phyloP scores from a whole-genome alignment of 2,888 invertebrate species.

The Coleophora deauratella region DNA sequence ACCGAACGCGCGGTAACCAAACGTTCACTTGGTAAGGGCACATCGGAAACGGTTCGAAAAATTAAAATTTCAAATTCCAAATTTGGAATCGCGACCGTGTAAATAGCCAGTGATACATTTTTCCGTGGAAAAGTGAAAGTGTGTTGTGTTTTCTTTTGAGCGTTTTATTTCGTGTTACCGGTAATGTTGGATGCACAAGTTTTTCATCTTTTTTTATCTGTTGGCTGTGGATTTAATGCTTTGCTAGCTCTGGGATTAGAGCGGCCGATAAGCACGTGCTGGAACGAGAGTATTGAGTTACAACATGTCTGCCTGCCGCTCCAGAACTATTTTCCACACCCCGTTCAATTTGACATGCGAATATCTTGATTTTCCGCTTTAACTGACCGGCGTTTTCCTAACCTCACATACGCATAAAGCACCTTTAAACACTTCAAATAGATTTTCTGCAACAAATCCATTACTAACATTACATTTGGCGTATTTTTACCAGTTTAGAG shows the following conservation, averaged over 20 bases:
- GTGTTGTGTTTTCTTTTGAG: conserved; percentile 52
- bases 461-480: background rate
- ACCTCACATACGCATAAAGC: conserved; percentile 33
- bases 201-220: conserved; percentile 31
- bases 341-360: too few species aligned
- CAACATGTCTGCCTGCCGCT: conserved; percentile 62
- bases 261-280: conserved; percentile 42
- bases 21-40: conserved; percentile 53
- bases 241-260: conserved; percentile 29
- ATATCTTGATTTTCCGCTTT: conserved; percentile 34
- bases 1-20: conserved; percentile 56
- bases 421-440: conserved; percentile 3
- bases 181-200: conserved; percentile 36
- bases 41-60: conserved; percentile 40
- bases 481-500: conserved; percentile 8
- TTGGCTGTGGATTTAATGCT: conserved; percentile 21
- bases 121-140: conserved; percentile 56
- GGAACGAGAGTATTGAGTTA: conserved; percentile 61
- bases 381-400: conserved; percentile 40
- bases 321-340: conserved; percentile 44
- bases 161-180: conserved; percentile 50
- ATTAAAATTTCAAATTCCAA: conserved; percentile 34
- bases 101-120: conserved; percentile 35
- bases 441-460: conserved; percentile 1
- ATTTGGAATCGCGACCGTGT: conserved; percentile 47